Percentiles rank a stretch among this genome's conserved stretches.
These are phyloP conservation scores for Ochropleura leucogaster DNA, from an alignment of 2,888 invertebrate species.

Conservation along the genomic window DNA sequence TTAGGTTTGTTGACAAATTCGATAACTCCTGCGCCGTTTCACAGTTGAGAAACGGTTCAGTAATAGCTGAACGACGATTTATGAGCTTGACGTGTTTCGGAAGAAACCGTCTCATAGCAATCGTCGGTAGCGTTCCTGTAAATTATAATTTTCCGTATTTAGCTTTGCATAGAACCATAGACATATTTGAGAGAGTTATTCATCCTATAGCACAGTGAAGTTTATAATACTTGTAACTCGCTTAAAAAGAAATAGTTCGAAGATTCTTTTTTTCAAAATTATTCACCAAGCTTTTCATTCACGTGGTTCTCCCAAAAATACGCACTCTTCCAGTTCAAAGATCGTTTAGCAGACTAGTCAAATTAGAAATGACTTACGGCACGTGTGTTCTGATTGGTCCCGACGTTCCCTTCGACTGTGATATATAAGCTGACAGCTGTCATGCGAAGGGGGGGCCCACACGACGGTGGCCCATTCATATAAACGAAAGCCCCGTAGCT, in stretches of 20 bases:
- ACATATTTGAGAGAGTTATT: background rate
- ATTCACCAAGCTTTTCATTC: conserved; percentile 18
- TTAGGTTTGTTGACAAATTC: conserved; percentile 59
- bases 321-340: conserved; percentile 27
- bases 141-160: conserved; percentile 28
- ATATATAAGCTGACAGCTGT: conserved; percentile 55
- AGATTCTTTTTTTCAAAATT: conserved; percentile 16
- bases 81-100: conserved; percentile 28
- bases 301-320: conserved; percentile 40
- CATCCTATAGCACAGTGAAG: background rate
- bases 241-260: conserved; percentile 17
- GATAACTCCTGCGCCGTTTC: conserved; percentile 30
- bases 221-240: conserved; percentile 10
- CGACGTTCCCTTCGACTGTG: conserved; percentile 32
- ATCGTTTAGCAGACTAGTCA: conserved; percentile 38
- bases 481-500: conserved; percentile 13
- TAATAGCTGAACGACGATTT: conserved; percentile 39
- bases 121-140: conserved; percentile 14
- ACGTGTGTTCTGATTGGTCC: conserved; percentile 19
- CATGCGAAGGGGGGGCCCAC: conserved; percentile 45
- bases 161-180: background rate
- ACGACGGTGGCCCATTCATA: conserved; percentile 52
- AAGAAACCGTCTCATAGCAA: conserved; percentile 25
- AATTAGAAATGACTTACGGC: conserved; percentile 51
- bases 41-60: conserved; percentile 39